Evolutionary conservation across 2,888 invertebrate species (phyloP).

Genomic region (Drepana falcataria): DNA sequence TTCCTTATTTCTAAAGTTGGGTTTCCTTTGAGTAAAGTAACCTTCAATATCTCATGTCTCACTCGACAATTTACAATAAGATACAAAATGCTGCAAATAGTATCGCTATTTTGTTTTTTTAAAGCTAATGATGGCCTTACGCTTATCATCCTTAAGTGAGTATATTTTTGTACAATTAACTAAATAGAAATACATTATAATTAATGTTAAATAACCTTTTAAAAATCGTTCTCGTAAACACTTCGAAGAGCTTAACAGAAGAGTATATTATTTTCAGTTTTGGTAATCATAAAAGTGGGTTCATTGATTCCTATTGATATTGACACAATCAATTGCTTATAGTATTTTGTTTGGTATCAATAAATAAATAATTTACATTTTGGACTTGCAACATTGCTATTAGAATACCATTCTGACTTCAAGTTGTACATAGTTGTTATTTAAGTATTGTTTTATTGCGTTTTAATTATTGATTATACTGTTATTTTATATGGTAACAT

Average conservation of each 20-base stretch:
- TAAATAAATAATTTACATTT: constrained; percentile 1
- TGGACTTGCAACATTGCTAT: not conserved
- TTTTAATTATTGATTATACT: too few relatives aligned
- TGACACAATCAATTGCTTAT: not conserved
- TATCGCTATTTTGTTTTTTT: constrained; percentile 21
- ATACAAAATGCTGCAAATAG: not conserved
- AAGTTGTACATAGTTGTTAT: not conserved
- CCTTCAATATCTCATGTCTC: too few relatives aligned
- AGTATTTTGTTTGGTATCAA: not conserved
- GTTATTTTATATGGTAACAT: not conserved
- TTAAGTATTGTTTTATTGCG: too few relatives aligned
- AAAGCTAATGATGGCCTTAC: constrained; percentile 66
- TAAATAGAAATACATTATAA: not conserved
- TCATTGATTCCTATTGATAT: not conserved
- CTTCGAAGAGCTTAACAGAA: not conserved
- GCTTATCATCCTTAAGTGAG: constrained; percentile 4
- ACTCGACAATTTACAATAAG: not conserved
- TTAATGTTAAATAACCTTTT: not conserved
- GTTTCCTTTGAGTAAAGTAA: too few relatives aligned
- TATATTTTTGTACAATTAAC: constrained; percentile 3
- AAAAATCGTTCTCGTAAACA: too few relatives aligned
- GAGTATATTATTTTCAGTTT: not conserved
- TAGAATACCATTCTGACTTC: not conserved
- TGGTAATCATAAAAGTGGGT: not conserved
- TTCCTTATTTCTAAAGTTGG: too few relatives aligned